phyloP scores from a whole-genome alignment of 1,140 invertebrate species.

The Penaeus indicus region DNA sequence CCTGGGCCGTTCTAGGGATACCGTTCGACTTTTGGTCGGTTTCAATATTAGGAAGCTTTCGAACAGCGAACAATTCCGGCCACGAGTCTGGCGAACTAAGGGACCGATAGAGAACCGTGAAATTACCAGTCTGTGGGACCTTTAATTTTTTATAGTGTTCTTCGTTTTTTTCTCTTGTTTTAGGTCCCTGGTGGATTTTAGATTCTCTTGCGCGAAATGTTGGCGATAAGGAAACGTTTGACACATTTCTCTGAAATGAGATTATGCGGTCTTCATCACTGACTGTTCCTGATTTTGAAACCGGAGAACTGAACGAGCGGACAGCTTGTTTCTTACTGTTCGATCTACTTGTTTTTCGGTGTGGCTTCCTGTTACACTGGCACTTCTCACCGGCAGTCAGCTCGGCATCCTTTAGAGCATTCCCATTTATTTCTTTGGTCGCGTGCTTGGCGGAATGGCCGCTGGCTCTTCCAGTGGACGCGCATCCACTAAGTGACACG shows the following conservation, averaged over 20 bases:
- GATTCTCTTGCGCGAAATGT: too few species aligned
- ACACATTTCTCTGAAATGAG: too few species aligned
- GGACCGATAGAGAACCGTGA: constrained; percentile 17
- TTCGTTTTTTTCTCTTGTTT: not conserved
- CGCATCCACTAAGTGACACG: not conserved
- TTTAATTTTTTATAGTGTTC: not conserved
- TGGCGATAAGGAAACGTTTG: too few species aligned
- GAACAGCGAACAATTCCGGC: not conserved
- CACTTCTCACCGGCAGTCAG: not conserved
- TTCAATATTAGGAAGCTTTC: not conserved
- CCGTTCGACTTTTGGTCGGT: not conserved
- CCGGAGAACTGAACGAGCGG: constrained; percentile 35
- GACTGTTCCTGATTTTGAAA: not conserved
- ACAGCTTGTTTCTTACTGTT: constrained; percentile 18
- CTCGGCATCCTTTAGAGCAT: too few species aligned
- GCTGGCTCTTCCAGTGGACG: not conserved
- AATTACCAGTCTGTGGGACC: not conserved
- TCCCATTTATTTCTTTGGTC: not conserved
- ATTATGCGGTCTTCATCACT: too few species aligned
- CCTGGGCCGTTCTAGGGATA: not conserved
- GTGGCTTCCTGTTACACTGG: not conserved
- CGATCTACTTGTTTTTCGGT: not conserved
- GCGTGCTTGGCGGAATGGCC: too few species aligned
- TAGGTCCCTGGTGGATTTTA: too few species aligned
- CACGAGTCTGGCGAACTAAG: constrained; percentile 48